phyloP scores from a whole-genome alignment of 1,140 invertebrate genomes.

The Scaptomyza hsui region DNA sequence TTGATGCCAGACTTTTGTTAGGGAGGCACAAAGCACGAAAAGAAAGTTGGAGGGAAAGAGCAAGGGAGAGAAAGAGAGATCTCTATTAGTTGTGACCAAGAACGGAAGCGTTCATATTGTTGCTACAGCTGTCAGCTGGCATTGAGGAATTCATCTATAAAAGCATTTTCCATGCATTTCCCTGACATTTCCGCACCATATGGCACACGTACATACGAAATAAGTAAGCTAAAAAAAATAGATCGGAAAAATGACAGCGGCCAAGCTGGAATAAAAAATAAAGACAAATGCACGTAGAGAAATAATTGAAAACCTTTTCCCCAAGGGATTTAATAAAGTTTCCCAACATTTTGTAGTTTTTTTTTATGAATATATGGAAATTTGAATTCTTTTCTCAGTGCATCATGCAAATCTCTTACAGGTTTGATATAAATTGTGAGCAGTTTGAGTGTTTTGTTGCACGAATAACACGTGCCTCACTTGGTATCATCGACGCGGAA shows the following conservation, averaged over 20 bases:
- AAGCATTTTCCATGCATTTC: conserved; percentile 74
- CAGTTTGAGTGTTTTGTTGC: background rate
- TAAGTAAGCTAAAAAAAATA: conserved; percentile 19
- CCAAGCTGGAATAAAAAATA: background rate
- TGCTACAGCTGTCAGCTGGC: conserved; percentile 64
- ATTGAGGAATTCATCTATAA: conserved; percentile 53
- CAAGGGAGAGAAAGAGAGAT: conserved; percentile 16
- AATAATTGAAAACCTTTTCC: background rate
- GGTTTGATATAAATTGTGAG: too few species aligned
- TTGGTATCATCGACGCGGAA: conserved; percentile 64
- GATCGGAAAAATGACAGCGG: conserved; percentile 14
- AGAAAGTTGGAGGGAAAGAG: background rate
- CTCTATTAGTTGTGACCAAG: conserved; percentile 60
- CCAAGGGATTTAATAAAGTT: too few species aligned
- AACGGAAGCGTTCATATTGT: conserved; percentile 46
- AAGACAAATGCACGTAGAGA: conserved; percentile 5
- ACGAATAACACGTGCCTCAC: conserved; percentile 22
- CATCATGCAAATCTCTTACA: too few species aligned
- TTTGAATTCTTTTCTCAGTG: too few species aligned
- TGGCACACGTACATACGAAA: conserved; percentile 23
- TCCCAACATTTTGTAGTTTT: too few species aligned
- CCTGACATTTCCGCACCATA: conserved; percentile 72
- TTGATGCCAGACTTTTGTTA: conserved; percentile 47
- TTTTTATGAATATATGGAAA: too few species aligned
- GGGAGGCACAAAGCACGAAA: background rate